These are phyloP conservation scores for Eudasyphora cyanicolor DNA, from an alignment of 2,888 invertebrate genomes.

Conservation along the genomic window DNA sequence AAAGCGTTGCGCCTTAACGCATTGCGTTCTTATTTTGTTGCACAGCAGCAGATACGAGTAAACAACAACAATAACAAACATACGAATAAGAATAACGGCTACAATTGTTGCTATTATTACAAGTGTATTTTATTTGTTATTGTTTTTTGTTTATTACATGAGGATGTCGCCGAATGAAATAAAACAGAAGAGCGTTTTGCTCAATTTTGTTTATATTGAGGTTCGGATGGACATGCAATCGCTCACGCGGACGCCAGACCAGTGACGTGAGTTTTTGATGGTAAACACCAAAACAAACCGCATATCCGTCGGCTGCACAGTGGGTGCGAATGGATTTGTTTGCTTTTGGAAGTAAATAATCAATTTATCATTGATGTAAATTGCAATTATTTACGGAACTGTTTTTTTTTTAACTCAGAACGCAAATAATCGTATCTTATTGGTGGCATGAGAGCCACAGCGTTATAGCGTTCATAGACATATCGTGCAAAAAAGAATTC, in stretches of 20 bases:
- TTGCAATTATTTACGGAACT: no score
- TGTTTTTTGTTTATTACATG: slow-evolving; percentile 20
- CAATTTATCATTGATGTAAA: no score
- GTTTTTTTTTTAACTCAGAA: no score
- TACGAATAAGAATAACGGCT: background rate
- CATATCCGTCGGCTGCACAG: background rate
- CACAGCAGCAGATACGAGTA: slow-evolving; percentile 15
- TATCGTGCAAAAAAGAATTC: no score
- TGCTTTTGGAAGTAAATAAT: no score
- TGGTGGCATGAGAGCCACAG: no score
- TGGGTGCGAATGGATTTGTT: no score
- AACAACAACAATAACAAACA: slow-evolving; percentile 1
- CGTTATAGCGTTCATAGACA: no score
- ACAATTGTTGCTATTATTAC: no score
- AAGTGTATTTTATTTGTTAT: no score
- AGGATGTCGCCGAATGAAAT: background rate
- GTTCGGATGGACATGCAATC: background rate
- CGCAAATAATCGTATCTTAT: no score
- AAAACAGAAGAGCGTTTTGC: background rate
- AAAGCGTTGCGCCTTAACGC: slow-evolving; percentile 24
- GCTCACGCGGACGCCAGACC: background rate
- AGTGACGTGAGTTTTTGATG: background rate
- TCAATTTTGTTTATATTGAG: slow-evolving; percentile 38
- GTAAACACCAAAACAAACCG: background rate
- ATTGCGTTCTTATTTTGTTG: no score